Evolutionary conservation across 1,140 invertebrate genomes (phyloP).

Genomic region (Physella acuta): DNA sequence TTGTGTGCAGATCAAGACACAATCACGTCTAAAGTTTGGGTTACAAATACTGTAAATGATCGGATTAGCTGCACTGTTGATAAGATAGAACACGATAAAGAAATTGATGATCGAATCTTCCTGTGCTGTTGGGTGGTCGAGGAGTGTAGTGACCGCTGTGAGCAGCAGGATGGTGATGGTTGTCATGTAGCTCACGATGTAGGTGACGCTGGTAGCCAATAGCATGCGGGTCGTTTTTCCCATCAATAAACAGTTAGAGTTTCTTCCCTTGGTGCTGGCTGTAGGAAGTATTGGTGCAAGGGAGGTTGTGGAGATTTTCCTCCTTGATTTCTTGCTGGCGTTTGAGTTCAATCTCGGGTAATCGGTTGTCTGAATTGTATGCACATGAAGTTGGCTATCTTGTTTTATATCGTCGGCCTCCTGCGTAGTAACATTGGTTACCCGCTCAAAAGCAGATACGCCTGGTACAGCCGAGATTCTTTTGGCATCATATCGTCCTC

Average conservation of each 20-base stretch:
- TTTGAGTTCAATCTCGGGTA: too few species aligned
- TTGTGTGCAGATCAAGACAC: too few species aligned
- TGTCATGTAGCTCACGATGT: constrained; percentile 38
- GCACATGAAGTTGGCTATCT: too few species aligned
- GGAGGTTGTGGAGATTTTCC: background rate
- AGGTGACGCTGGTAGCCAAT: constrained; percentile 37
- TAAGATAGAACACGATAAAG: constrained; percentile 36
- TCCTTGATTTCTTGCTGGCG: background rate
- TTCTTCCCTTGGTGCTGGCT: background rate
- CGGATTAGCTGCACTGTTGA: constrained; percentile 44
- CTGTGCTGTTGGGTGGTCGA: constrained; percentile 18
- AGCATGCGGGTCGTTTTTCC: constrained; percentile 35
- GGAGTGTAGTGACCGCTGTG: constrained; percentile 28
- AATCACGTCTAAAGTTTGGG: constrained; percentile 35
- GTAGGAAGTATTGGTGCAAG: background rate
- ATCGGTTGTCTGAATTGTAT: too few species aligned
- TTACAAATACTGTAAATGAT: constrained; percentile 40
- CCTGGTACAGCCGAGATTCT: too few species aligned
- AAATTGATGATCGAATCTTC: constrained; percentile 24
- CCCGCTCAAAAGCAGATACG: too few species aligned
- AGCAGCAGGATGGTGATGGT: constrained; percentile 38
- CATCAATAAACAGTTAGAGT: too few species aligned
- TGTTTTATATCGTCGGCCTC: too few species aligned
- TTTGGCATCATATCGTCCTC: too few species aligned
- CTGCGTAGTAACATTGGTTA: too few species aligned